Evolutionary conservation across 37 sponge, comb jelly and placozoan species (phyloP).

Genomic region (Haliclona indistincta): DNA sequence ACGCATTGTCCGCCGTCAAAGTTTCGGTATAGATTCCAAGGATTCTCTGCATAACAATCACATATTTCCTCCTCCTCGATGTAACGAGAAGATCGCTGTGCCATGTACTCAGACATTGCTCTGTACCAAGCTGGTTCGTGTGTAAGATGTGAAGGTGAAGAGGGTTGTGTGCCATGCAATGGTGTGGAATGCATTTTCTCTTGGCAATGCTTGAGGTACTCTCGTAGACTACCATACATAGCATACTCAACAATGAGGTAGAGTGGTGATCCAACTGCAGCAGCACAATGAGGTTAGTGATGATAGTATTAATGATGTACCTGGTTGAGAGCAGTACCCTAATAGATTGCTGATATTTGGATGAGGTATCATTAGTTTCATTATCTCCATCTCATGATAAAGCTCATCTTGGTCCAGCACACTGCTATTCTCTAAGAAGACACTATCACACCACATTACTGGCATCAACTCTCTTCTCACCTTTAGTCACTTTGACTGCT

Average conservation of each 20-base stretch:
- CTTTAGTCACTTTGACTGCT: slow-evolving; percentile 66
- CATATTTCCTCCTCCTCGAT: no score
- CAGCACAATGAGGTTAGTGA: neutral
- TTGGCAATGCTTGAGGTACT: no score
- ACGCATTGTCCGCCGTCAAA: no score
- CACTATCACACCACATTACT: neutral
- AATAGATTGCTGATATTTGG: slow-evolving; percentile 72
- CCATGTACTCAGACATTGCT: no score
- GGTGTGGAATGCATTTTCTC: no score
- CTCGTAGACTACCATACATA: slow-evolving; percentile 51
- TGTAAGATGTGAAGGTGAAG: no score
- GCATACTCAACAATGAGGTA: slow-evolving; percentile 70
- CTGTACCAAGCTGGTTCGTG: no score
- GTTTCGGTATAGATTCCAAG: no score
- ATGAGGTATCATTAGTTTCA: slow-evolving; percentile 58
- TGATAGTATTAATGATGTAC: neutral
- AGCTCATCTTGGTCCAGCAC: slow-evolving; percentile 46
- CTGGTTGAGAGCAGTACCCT: slow-evolving; percentile 53
- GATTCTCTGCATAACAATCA: no score
- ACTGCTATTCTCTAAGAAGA: slow-evolving; percentile 21
- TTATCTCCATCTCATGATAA: slow-evolving; percentile 45
- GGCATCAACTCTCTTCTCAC: slow-evolving; percentile 5
- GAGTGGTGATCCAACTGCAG: slow-evolving; percentile 23
- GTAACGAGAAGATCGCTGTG: no score
- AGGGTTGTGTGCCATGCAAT: no score